Evolutionary conservation across 2,888 invertebrate species (phyloP).

Genomic region (Oeneis ivallda): DNA sequence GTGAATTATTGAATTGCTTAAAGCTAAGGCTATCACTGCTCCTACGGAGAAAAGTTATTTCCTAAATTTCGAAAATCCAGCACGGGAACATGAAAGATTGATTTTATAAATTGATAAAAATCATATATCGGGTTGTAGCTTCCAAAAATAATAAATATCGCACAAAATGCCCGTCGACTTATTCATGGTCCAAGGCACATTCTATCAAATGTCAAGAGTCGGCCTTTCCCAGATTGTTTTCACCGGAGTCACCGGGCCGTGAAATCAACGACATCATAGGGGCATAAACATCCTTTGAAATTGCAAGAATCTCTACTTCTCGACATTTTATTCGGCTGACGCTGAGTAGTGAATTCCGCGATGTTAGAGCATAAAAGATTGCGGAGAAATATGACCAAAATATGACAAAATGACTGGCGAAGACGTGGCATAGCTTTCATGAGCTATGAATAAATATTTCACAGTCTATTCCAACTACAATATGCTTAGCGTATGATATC

Average conservation of each 20-base stretch:
- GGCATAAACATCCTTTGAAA: constrained; percentile 59
- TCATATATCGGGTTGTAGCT: constrained; percentile 28
- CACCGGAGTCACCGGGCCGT: constrained; percentile 60
- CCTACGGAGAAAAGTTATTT: too few species aligned
- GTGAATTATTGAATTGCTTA: too few species aligned
- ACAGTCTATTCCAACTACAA: constrained; percentile 11
- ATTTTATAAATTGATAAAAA: constrained; percentile 30
- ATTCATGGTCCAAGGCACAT: constrained; percentile 67
- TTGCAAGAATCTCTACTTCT: constrained; percentile 49
- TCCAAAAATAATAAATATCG: constrained; percentile 47
- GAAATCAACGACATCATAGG: constrained; percentile 62
- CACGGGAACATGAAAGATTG: neutral
- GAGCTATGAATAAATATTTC: constrained; percentile 10
- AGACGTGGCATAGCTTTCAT: neutral
- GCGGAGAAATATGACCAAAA: neutral
- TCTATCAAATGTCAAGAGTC: constrained; percentile 73
- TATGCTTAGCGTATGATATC: constrained; percentile 10
- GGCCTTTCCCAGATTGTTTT: constrained; percentile 66
- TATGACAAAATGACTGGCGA: neutral
- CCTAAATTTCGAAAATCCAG: neutral
- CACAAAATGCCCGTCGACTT: constrained; percentile 45
- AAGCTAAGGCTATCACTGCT: too few species aligned
- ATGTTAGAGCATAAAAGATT: constrained; percentile 20
- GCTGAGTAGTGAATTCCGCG: constrained; percentile 40
- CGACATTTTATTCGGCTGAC: constrained; percentile 42